Conservation (phyloP, 2,797 vertebrate genomes). For the Poecilia gillii region DNA sequence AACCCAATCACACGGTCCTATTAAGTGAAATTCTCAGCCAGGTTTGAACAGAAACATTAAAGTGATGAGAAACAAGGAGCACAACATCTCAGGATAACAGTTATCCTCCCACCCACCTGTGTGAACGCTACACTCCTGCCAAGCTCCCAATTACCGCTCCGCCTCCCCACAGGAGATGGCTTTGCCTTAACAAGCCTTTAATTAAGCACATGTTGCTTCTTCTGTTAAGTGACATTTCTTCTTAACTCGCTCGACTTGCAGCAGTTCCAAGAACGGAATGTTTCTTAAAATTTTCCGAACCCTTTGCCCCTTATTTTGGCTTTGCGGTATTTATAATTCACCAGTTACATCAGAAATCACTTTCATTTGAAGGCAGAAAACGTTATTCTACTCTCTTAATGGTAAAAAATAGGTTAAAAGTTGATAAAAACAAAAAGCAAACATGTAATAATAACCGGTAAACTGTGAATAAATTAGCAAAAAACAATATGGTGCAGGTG, state of each 20-base stretch:
- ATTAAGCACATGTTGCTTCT: conserved; percentile 46
- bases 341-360: neutral
- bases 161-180: conserved; percentile 25
- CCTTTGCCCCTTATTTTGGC: neutral
- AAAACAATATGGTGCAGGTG: neutral
- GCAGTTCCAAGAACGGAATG: neutral
- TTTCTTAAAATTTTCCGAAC: neutral
- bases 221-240: conserved; percentile 22
- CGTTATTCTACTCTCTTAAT: neutral
- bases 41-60: neutral
- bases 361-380: neutral
- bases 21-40: neutral
- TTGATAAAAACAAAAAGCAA: neutral
- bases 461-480: neutral
- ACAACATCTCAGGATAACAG: neutral
- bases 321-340: neutral
- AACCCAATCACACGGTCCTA: neutral
- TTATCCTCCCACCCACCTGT: neutral
- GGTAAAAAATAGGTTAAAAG: neutral
- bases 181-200: conserved; percentile 41
- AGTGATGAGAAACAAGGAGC: neutral
- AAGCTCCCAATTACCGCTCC: conserved; percentile 36
- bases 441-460: neutral
- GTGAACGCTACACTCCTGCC: conserved; percentile 19
- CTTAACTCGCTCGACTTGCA: neutral